These are phyloP conservation scores for Sturnira hondurensis DNA, from an alignment of 2,113 vertebrate genomes.

Conservation along the genomic window DNA sequence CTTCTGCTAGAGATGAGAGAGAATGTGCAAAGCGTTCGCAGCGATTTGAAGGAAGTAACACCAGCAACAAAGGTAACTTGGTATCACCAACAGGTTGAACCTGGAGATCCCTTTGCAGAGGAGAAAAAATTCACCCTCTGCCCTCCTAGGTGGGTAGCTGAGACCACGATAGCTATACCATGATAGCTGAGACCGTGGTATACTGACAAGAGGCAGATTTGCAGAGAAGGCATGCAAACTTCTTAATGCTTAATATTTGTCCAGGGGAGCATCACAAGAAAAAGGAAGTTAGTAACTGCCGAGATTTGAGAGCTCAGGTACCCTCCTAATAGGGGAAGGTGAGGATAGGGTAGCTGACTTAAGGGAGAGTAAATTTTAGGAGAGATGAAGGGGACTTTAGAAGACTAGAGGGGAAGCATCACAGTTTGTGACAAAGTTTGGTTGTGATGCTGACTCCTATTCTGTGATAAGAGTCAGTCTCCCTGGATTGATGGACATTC, in stretches of 20 bases:
- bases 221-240: accelerated
- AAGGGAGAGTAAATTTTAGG: neutral
- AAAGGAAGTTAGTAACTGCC: neutral
- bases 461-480: too few species aligned
- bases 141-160: neutral
- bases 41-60: neutral
- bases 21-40: neutral
- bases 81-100: neutral
- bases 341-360: neutral
- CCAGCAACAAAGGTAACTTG: neutral
- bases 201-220: neutral
- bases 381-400: neutral
- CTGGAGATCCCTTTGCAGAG: too few species aligned
- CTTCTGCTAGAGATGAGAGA: too few species aligned
- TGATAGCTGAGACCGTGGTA: neutral
- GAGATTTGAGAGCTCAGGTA: neutral
- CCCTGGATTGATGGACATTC: neutral
- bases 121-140: neutral
- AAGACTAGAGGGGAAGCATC: neutral
- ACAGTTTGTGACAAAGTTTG: neutral
- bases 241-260: neutral
- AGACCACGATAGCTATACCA: too few species aligned
- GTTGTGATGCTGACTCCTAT: neutral
- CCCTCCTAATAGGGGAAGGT: neutral
- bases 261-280: neutral